Evolutionary conservation across 2,888 invertebrate species (phyloP).

Genomic region (Malthinus seriepunctatus): DNA sequence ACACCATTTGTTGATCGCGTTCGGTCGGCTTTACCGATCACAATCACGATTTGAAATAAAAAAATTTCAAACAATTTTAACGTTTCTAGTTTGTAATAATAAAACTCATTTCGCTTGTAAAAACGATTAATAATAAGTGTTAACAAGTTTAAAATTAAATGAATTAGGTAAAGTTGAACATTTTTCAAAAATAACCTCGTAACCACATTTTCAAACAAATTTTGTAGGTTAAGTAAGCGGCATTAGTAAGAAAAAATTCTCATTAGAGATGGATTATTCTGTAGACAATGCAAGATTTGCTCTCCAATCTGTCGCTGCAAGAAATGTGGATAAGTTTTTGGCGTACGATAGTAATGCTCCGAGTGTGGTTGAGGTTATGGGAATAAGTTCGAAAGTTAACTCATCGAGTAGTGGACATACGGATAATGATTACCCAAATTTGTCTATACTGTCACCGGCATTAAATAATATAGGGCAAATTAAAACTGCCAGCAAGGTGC

Average conservation of each 20-base stretch:
- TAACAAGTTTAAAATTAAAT: too few relatives aligned
- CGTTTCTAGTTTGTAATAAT: too few relatives aligned
- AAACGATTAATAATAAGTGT: too few relatives aligned
- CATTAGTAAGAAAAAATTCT: not conserved
- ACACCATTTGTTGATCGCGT: too few relatives aligned
- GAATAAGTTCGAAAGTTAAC: constrained; percentile 65
- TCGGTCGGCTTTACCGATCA: too few relatives aligned
- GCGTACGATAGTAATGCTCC: constrained; percentile 71
- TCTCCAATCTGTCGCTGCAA: constrained; percentile 72
- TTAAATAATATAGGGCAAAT: constrained; percentile 74
- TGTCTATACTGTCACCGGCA: constrained; percentile 70
- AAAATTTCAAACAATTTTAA: too few relatives aligned
- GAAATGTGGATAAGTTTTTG: constrained; percentile 78
- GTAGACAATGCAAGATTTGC: constrained; percentile 52
- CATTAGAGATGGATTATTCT: constrained; percentile 8
- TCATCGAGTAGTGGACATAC: constrained; percentile 88
- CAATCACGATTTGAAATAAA: too few relatives aligned
- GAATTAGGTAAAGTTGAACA: too few relatives aligned
- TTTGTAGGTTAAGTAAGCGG: constrained; percentile 9
- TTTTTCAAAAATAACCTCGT: too few relatives aligned
- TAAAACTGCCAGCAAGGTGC: constrained; percentile 79
- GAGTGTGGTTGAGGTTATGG: constrained; percentile 70
- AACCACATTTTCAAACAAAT: not conserved
- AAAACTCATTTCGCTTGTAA: too few relatives aligned
- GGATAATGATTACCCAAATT: constrained; percentile 88